Evolutionary conservation across 2,113 vertebrate genomes (phyloP).

Genomic region (Osmerus mordax): DNA sequence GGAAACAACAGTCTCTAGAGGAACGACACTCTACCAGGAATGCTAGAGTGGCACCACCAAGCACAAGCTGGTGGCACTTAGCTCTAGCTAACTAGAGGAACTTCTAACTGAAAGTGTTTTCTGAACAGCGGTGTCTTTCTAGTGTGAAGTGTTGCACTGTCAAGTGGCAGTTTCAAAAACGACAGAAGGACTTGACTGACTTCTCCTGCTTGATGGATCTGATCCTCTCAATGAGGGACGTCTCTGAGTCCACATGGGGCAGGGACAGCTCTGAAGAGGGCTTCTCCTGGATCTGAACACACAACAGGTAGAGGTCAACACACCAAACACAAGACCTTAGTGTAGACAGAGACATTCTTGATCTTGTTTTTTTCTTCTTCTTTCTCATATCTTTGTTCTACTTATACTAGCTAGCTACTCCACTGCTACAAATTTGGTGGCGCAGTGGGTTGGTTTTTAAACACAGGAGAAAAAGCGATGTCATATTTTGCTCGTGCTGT

Average conservation of each 20-base stretch:
- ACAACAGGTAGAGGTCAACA: slow-evolving; percentile 20
- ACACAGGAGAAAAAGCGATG: no score
- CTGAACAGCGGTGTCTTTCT: no score
- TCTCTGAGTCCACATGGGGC: slow-evolving; percentile 60
- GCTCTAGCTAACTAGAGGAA: no score
- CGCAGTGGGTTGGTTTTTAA: no score
- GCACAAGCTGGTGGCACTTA: no score
- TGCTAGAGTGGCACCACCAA: no score
- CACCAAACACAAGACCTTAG: neutral
- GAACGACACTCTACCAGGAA: neutral
- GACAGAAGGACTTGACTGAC: slow-evolving; percentile 60
- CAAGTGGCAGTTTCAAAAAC: neutral
- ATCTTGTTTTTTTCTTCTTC: neutral
- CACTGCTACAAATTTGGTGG: no score
- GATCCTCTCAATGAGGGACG: slow-evolving; percentile 81
- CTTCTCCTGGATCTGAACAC: slow-evolving; percentile 54
- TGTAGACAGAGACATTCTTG: neutral
- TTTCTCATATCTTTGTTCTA: neutral
- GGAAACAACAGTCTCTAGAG: no score
- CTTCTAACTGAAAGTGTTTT: no score
- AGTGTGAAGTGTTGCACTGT: no score
- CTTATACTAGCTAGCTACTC: no score
- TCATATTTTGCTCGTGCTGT: no score
- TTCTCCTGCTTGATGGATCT: slow-evolving; percentile 93
- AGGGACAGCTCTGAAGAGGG: slow-evolving; percentile 34